Conservation (phyloP, 1,140 invertebrate genomes). For the Mycetomoellerius zeteki region DNA sequence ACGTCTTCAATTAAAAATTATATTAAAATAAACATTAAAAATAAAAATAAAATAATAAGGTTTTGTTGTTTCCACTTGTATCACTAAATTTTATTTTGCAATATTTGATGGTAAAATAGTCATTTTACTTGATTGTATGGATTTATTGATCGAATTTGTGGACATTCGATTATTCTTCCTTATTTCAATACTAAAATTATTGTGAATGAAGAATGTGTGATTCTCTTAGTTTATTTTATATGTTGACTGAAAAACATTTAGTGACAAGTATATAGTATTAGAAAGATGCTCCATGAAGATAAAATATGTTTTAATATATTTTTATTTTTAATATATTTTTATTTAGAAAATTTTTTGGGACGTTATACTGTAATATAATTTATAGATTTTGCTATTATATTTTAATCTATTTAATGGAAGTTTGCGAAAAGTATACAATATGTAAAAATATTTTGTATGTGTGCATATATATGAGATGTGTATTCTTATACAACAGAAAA, state of each 20-base stretch:
- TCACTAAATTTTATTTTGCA: not conserved
- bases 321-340: too few relatives aligned
- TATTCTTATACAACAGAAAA: not conserved
- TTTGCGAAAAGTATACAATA: not conserved
- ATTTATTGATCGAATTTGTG: not conserved
- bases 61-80: not conserved
- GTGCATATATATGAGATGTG: not conserved
- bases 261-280: not conserved
- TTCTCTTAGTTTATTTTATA: not conserved
- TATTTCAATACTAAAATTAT: not conserved
- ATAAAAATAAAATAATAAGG: not conserved
- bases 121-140: not conserved
- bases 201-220: not conserved
- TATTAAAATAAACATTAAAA: slow-evolving; percentile 8
- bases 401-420: not conserved
- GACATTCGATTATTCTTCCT: not conserved
- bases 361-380: not conserved
- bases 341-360: not conserved
- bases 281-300: not conserved
- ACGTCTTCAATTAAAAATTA: not conserved
- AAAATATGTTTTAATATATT: not conserved
- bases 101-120: not conserved
- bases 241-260: slow-evolving; percentile 1
- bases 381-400: not conserved
- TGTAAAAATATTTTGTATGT: slow-evolving; percentile 8